These are phyloP conservation scores for Carassius auratus DNA, from an alignment of 2,113 vertebrate genomes.

Conservation along the genomic window DNA sequence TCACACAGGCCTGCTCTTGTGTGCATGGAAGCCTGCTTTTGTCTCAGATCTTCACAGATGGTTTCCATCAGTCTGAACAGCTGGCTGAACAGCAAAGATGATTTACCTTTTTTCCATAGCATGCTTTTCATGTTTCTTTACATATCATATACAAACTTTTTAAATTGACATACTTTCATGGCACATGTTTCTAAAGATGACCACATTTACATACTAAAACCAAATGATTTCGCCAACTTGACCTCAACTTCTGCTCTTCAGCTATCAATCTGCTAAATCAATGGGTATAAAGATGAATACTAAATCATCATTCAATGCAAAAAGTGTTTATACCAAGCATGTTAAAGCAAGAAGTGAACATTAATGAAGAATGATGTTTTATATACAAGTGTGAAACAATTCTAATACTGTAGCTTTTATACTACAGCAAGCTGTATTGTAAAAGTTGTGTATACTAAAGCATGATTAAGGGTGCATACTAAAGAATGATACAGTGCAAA, in stretches of 20 bases:
- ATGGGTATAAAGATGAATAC: not conserved
- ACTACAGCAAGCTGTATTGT: not conserved
- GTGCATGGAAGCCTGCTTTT: conserved; percentile 34
- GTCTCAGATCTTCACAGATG: conserved; percentile 25
- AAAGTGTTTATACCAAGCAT: not conserved
- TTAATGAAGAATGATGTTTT: not conserved
- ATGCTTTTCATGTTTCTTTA: not conserved
- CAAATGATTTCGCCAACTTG: no score
- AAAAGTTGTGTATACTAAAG: no score
- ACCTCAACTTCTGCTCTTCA: no score
- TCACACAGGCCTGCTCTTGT: conserved; percentile 32
- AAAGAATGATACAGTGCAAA: not conserved
- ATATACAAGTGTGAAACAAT: not conserved
- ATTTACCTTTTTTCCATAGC: not conserved
- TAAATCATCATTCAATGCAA: not conserved
- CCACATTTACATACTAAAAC: no score
- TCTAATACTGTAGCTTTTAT: not conserved
- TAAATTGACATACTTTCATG: not conserved
- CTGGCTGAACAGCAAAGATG: conserved; percentile 12
- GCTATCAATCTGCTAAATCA: no score
- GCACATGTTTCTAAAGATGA: not conserved
- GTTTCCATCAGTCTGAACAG: conserved; percentile 13
- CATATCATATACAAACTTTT: not conserved
- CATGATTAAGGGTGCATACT: not conserved
- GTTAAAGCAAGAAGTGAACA: not conserved